These are phyloP conservation scores for Eristalis pertinax DNA, from an alignment of 2,888 invertebrate species.

Conservation along the genomic window DNA sequence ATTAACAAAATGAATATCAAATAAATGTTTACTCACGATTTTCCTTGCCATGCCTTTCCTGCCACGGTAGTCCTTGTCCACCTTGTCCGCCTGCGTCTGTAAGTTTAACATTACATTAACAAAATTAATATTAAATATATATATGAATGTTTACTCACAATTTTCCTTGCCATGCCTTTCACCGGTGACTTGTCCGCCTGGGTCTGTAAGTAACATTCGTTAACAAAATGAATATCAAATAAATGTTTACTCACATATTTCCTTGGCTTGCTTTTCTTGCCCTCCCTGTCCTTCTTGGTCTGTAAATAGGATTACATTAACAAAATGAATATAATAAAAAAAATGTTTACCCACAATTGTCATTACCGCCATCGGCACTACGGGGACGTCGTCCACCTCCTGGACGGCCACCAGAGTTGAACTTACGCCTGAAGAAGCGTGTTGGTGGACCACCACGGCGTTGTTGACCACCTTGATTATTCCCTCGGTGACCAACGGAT, in stretches of 20 bases:
- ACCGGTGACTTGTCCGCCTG: no score
- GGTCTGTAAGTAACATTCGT: no score
- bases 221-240: no score
- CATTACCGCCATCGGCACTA: conserved; percentile 76
- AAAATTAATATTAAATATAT: no score
- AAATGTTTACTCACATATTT: no score
- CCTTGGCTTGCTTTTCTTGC: no score
- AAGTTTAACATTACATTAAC: no score
- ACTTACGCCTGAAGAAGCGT: conserved; percentile 89
- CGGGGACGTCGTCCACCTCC: conserved; percentile 75
- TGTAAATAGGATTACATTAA: conserved; percentile 24
- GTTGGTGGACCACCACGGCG: conserved; percentile 83
- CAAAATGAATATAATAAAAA: not conserved
- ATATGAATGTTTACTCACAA: no score
- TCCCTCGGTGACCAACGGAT: conserved; percentile 79
- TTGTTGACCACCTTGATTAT: conserved; percentile 79
- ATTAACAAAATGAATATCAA: conserved; percentile 6
- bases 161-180: no score
- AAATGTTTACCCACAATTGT: conserved; percentile 40
- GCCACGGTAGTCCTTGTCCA: no score
- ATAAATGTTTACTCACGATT: not conserved
- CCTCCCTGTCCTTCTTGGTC: conserved; percentile 75
- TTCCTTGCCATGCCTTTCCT: no score
- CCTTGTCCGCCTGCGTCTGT: no score
- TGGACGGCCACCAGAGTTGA: conserved; percentile 79